These are phyloP conservation scores for Drosophila mercatorum DNA, from an alignment of 2,888 invertebrate genomes.

Conservation along the genomic window DNA sequence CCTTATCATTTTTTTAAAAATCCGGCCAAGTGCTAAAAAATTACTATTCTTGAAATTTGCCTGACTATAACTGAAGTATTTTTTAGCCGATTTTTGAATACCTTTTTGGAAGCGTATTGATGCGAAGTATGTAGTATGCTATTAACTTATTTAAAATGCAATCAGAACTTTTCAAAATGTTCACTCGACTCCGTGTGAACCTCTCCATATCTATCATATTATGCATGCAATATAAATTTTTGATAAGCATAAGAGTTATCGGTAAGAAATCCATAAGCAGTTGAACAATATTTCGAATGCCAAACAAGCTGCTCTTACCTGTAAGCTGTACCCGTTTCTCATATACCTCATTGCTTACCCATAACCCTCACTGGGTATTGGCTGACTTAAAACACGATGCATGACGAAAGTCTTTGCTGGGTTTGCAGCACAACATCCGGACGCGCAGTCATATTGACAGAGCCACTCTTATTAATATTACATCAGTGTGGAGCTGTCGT, in stretches of 20 bases:
- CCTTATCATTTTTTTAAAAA: no score
- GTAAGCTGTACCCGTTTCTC: not conserved
- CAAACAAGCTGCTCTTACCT: no score
- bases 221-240: no score
- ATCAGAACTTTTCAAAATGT: no score
- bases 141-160: no score
- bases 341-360: not conserved
- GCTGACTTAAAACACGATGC: slow-evolving; percentile 35
- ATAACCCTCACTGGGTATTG: slow-evolving; percentile 17
- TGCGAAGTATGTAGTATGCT: no score
- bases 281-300: no score
- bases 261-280: no score
- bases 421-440: slow-evolving; percentile 56
- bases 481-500: slow-evolving; percentile 65
- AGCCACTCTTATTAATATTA: slow-evolving; percentile 72
- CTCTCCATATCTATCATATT: no score
- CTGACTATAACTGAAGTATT: not conserved
- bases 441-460: slow-evolving; percentile 66
- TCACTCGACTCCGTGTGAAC: no score
- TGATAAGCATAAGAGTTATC: no score
- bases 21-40: no score
- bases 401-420: slow-evolving; percentile 21
- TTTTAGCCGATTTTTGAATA: not conserved
- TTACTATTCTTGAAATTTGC: not conserved
- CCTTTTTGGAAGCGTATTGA: not conserved